Conservation (phyloP, 1,140 invertebrate genomes). For the Lepidurus arcticus region DNA sequence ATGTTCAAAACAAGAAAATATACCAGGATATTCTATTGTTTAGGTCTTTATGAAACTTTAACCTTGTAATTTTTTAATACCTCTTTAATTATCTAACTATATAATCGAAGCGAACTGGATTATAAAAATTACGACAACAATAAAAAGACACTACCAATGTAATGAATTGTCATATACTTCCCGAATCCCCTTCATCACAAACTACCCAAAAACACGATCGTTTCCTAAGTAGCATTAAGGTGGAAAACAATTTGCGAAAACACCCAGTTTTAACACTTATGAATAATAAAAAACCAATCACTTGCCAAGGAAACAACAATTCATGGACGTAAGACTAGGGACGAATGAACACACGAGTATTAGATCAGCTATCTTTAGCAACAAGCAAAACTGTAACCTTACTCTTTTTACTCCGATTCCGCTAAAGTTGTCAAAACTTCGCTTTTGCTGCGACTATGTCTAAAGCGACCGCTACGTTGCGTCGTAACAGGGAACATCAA, state of each 20-base stretch:
- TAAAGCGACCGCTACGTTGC: slow-evolving; percentile 15
- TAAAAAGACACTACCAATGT: not conserved
- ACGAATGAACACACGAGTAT: slow-evolving; percentile 13
- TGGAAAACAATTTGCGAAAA: not conserved
- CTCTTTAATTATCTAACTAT: no score
- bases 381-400: not conserved
- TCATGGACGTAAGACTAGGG: not conserved
- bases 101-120: no score
- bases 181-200: not conserved
- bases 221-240: not conserved
- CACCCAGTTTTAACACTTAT: not conserved
- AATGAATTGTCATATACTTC: not conserved
- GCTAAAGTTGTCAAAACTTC: slow-evolving; percentile 27
- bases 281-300: not conserved
- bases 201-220: not conserved
- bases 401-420: not conserved
- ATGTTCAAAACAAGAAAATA: no score
- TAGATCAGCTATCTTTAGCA: not conserved
- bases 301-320: not conserved
- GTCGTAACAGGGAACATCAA: not conserved
- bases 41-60: no score
- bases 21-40: no score
- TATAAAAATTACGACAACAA: no score
- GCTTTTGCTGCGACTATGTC: slow-evolving; percentile 31
- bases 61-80: no score